Percentiles rank a stretch among this genome's conserved stretches.
phyloP scores from a whole-genome alignment of 53 echinoderm and acorn worm genomes.

The Luidia sarsii region DNA sequence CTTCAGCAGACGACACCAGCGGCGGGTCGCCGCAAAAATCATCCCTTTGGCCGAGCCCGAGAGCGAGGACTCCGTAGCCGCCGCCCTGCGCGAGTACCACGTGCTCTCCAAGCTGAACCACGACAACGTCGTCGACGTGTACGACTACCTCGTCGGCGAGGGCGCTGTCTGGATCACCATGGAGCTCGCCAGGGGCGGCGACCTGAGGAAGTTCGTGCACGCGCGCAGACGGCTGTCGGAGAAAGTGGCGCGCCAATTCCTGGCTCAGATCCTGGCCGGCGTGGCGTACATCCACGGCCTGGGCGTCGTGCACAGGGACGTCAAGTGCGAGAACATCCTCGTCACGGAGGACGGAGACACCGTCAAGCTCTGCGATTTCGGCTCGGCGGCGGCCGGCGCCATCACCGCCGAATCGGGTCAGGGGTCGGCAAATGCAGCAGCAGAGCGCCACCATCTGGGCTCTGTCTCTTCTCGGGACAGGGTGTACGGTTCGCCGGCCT shows the following conservation, averaged over 20 bases:
- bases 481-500: conserved; percentile 69
- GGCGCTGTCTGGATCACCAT: conserved; percentile 56
- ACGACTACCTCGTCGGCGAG: conserved; percentile 50
- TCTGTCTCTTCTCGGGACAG: not conserved
- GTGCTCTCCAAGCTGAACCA: conserved; percentile 66
- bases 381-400: conserved; percentile 69
- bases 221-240: conserved; percentile 38
- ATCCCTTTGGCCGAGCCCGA: conserved; percentile 29
- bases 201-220: conserved; percentile 60
- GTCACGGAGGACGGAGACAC: conserved; percentile 42
- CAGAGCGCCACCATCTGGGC: not conserved
- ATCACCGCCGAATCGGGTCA: not conserved
- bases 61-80: not conserved
- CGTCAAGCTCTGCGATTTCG: conserved; percentile 79
- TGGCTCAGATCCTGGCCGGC: conserved; percentile 60
- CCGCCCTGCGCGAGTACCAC: conserved; percentile 3
- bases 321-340: conserved; percentile 81
- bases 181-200: conserved; percentile 62
- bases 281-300: conserved; percentile 71
- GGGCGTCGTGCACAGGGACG: conserved; percentile 73
- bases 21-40: conserved; percentile 37
- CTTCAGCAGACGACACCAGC: conserved; percentile 27
- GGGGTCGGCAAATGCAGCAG: too few relatives aligned
- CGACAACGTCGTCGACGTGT: conserved; percentile 67
- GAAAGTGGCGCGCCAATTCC: conserved; percentile 48